Conservation (phyloP, 2,113 vertebrate genomes). For the Cromileptes altivelis region DNA sequence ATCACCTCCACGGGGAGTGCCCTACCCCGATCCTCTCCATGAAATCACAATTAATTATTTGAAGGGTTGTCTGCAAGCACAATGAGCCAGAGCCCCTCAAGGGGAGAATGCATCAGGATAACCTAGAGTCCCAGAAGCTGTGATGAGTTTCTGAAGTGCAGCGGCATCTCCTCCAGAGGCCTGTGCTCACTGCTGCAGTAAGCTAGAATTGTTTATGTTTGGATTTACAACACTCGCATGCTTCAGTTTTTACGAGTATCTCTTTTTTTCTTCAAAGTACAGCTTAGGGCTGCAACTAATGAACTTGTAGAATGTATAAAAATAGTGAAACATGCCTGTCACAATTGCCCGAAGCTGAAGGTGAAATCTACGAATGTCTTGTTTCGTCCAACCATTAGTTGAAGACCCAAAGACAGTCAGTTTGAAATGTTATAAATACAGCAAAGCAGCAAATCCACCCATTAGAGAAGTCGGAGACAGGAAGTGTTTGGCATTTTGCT, state of each 20-base stretch:
- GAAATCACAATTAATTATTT: conserved; percentile 71
- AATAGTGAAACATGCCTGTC: background rate
- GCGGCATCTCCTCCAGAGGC: conserved; percentile 41
- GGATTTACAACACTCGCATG: background rate
- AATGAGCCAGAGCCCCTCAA: conserved; percentile 47
- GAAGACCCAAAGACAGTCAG: background rate
- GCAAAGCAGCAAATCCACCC: background rate
- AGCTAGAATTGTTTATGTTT: background rate
- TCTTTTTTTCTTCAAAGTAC: background rate
- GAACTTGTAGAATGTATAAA: background rate
- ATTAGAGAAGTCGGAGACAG: background rate
- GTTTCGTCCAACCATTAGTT: background rate
- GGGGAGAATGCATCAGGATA: conserved; percentile 37
- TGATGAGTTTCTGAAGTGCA: conserved; percentile 44
- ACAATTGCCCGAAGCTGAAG: background rate
- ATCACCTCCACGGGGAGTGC: conserved; percentile 61
- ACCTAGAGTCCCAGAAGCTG: conserved; percentile 36
- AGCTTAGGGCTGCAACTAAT: background rate
- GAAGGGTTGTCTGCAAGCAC: conserved; percentile 44
- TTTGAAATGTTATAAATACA: background rate
- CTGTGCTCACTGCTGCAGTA: conserved; percentile 32
- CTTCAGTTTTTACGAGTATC: background rate
- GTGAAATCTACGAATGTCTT: background rate
- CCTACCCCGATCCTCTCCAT: conserved; percentile 51
- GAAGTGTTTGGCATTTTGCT: background rate